These are phyloP conservation scores for Erinaceus europaeus DNA, from an alignment of 2,113 vertebrate genomes.

Conservation along the genomic window DNA sequence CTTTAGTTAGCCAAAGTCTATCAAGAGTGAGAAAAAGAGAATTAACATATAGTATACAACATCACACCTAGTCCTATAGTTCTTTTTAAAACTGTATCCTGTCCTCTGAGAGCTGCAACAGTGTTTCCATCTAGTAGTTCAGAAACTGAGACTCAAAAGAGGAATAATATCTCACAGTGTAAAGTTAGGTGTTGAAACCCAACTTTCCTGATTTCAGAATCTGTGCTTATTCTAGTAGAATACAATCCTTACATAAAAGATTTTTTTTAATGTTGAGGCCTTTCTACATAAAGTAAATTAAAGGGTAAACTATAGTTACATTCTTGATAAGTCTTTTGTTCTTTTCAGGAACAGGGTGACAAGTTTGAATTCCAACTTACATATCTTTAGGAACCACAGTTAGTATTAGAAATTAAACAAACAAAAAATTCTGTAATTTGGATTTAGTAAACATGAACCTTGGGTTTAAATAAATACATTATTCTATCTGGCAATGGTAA, in stretches of 20 bases:
- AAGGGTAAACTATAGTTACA: constrained; percentile 3
- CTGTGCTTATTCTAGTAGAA: constrained; percentile 2
- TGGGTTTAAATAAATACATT: constrained; percentile 29
- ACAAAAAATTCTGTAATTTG: not conserved
- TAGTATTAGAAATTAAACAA: constrained; percentile 27
- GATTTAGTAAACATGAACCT: not conserved
- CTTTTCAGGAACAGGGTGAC: constrained; percentile 28
- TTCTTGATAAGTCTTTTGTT: not conserved
- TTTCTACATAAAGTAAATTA: constrained; percentile 32
- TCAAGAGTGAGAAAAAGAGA: not conserved
- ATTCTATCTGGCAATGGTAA: constrained; percentile 26
- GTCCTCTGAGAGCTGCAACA: not conserved
- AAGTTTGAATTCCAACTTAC: constrained; percentile 19
- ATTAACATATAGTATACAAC: not conserved
- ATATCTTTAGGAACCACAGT: not conserved
- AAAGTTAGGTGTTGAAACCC: not conserved
- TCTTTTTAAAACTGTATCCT: not conserved
- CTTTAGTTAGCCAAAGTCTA: not conserved
- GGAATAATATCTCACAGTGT: not conserved
- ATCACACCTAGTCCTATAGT: not conserved
- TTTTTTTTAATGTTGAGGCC: not conserved
- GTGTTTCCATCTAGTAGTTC: not conserved
- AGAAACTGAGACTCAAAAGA: not conserved
- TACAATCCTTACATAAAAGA: not conserved
- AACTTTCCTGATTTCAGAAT: not conserved